phyloP scores from a whole-genome alignment of 1,140 invertebrate species.

The Tribolium castaneum region DNA sequence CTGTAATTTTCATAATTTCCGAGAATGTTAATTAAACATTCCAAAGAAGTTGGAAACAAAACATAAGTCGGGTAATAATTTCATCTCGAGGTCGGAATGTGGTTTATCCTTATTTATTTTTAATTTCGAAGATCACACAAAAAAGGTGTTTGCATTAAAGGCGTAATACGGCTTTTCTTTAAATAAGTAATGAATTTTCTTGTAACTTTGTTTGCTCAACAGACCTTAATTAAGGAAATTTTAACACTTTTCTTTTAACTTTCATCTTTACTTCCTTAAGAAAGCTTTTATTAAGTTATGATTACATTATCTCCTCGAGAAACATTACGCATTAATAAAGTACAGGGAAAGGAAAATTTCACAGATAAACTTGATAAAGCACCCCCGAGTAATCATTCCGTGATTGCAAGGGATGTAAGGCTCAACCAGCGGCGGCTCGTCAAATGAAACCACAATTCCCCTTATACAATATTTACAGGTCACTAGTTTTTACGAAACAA shows the following conservation, averaged over 20 bases:
- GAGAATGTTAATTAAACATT: slow-evolving; percentile 35
- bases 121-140: slow-evolving; percentile 24
- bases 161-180: slow-evolving; percentile 32
- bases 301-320: slow-evolving; percentile 36
- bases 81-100: slow-evolving; percentile 6
- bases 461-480: slow-evolving; percentile 3
- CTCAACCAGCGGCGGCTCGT: neutral
- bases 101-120: slow-evolving; percentile 29
- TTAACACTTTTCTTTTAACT: slow-evolving; percentile 44
- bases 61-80: slow-evolving; percentile 22
- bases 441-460: neutral
- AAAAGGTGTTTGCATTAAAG: slow-evolving; percentile 27
- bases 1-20: slow-evolving; percentile 23
- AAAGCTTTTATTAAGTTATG: slow-evolving; percentile 39
- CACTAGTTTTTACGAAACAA: slow-evolving; percentile 22
- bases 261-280: slow-evolving; percentile 39
- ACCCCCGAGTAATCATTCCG: slow-evolving; percentile 1
- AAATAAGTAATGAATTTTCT: slow-evolving; percentile 42
- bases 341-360: slow-evolving; percentile 9
- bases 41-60: neutral
- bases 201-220: slow-evolving; percentile 37
- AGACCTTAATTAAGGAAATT: slow-evolving; percentile 45
- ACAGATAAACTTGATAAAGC: slow-evolving; percentile 22
- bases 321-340: slow-evolving; percentile 31
- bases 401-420: neutral